phyloP scores from a whole-genome alignment of 2,797 vertebrate species.

The Parauchenoglanis ngamensis region DNA sequence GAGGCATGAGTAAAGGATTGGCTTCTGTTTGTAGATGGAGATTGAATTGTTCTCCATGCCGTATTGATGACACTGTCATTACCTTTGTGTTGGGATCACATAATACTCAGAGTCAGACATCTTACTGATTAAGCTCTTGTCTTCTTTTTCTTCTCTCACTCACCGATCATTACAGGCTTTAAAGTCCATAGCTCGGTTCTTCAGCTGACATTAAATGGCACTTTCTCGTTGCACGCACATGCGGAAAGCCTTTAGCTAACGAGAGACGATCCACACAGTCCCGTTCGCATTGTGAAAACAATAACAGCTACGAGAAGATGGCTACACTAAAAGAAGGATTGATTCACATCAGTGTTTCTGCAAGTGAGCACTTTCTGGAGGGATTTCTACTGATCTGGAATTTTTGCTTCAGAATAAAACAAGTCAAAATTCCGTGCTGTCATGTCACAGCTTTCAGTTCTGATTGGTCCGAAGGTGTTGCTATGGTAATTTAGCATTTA shows the following conservation, averaged over 20 bases:
- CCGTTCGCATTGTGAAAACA: neutral
- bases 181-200: neutral
- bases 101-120: slow-evolving; percentile 66
- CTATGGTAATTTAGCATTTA: neutral
- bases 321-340: neutral
- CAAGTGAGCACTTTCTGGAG: neutral
- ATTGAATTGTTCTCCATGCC: slow-evolving; percentile 58
- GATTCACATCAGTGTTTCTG: neutral
- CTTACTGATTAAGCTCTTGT: slow-evolving; percentile 2
- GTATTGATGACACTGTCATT: slow-evolving; percentile 74
- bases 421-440: neutral
- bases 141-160: slow-evolving; percentile 23
- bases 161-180: slow-evolving; percentile 34
- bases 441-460: neutral
- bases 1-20: neutral
- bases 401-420: neutral
- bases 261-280: slow-evolving; percentile 1
- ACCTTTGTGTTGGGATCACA: slow-evolving; percentile 70
- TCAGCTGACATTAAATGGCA: slow-evolving; percentile 14
- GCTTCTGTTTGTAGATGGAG: slow-evolving; percentile 15
- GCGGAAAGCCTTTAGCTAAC: slow-evolving; percentile 32
- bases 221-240: neutral
- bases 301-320: neutral
- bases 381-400: neutral
- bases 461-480: neutral